phyloP scores from a whole-genome alignment of 2,888 invertebrate genomes.

The Drepana falcataria region DNA sequence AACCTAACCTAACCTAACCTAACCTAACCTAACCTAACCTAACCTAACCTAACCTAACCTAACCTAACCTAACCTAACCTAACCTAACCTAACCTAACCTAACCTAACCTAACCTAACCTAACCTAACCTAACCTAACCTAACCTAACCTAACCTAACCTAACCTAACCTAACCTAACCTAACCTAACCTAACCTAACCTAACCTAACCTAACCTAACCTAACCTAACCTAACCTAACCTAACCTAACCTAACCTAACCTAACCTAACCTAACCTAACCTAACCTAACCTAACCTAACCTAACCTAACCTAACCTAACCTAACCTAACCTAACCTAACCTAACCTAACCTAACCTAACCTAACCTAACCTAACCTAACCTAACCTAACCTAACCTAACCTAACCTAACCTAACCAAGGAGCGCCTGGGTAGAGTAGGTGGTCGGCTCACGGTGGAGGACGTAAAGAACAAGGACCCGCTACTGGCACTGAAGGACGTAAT shows the following conservation, averaged over 20 bases:
- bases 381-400: too few species aligned
- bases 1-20: slow-evolving; percentile 14
- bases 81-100: slow-evolving; percentile 14
- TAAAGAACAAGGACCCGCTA: too few species aligned
- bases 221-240: slow-evolving; percentile 11
- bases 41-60: slow-evolving; percentile 11
- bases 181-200: slow-evolving; percentile 14
- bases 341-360: slow-evolving; percentile 12
- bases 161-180: slow-evolving; percentile 15
- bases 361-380: too few species aligned
- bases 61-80: slow-evolving; percentile 10
- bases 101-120: slow-evolving; percentile 14
- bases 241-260: slow-evolving; percentile 9
- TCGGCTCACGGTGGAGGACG: too few species aligned
- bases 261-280: slow-evolving; percentile 12
- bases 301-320: slow-evolving; percentile 13
- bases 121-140: slow-evolving; percentile 11
- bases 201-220: slow-evolving; percentile 13
- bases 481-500: too few species aligned
- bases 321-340: slow-evolving; percentile 13
- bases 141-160: slow-evolving; percentile 15
- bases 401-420: too few species aligned
- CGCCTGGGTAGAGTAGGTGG: too few species aligned
- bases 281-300: slow-evolving; percentile 14
- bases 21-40: slow-evolving; percentile 14